Conservation (phyloP, 1,140 invertebrate species). For the Diabrotica undecimpunctata region DNA sequence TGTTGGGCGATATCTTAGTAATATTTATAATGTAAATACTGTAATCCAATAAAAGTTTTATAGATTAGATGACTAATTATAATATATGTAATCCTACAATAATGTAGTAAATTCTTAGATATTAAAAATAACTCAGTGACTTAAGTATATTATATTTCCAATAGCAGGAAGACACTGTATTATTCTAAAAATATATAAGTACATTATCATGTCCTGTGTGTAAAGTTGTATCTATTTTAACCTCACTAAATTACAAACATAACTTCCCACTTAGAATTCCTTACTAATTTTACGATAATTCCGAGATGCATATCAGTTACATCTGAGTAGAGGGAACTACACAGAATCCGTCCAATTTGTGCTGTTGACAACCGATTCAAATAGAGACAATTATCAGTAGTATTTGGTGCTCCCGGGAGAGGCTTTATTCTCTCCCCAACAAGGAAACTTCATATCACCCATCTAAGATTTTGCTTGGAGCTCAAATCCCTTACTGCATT, state of each 20-base stretch:
- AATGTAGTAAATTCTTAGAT: no score
- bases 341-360: conserved; percentile 3
- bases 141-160: no score
- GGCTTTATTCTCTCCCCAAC: background rate
- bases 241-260: background rate
- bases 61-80: no score
- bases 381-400: conserved; percentile 16
- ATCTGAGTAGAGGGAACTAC: background rate
- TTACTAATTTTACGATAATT: background rate
- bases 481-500: conserved; percentile 9
- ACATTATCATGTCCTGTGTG: no score
- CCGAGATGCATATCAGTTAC: background rate
- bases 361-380: conserved; percentile 14
- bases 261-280: conserved; percentile 2
- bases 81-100: no score
- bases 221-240: background rate
- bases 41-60: no score
- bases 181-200: no score
- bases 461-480: conserved; percentile 12
- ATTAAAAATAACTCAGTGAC: no score
- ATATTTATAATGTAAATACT: no score
- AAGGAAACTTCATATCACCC: conserved; percentile 18
- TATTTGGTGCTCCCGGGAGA: conserved; percentile 14
- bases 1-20: no score
- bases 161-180: no score